Percentiles rank a stretch among this genome's conserved stretches.
Conservation (phyloP, 92 coral and sea anemone species). For the Chrysogorgia sp. region DNA sequence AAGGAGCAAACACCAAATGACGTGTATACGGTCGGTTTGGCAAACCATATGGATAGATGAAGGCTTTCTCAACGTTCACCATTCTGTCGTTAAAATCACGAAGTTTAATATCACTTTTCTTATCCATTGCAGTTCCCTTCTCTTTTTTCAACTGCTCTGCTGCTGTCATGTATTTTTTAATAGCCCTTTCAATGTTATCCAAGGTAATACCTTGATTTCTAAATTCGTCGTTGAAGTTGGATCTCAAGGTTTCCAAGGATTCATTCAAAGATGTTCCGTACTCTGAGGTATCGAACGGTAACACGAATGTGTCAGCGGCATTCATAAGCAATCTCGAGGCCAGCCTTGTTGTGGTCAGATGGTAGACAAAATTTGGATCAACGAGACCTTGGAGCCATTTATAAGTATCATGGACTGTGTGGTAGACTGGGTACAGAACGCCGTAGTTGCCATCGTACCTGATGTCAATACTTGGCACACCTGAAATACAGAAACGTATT, state of each 20-base stretch:
- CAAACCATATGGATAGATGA: slow-evolving; percentile 72
- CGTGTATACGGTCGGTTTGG: slow-evolving; percentile 71
- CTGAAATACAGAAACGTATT: no score
- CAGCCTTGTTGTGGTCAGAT: slow-evolving; percentile 67
- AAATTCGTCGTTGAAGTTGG: slow-evolving; percentile 38
- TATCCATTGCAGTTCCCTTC: slow-evolving; percentile 44
- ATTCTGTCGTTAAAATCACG: slow-evolving; percentile 77
- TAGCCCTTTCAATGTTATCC: slow-evolving; percentile 44
- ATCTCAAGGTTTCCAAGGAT: slow-evolving; percentile 38
- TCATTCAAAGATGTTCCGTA: slow-evolving; percentile 49
- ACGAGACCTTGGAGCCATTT: slow-evolving; percentile 76
- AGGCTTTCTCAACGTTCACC: slow-evolving; percentile 81
- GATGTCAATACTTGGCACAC: slow-evolving; percentile 71
- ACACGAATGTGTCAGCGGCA: slow-evolving; percentile 62
- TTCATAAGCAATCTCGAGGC: slow-evolving; percentile 62
- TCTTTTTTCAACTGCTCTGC: slow-evolving; percentile 59
- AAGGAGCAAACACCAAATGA: slow-evolving; percentile 80
- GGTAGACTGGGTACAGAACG: slow-evolving; percentile 73
- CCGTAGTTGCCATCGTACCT: slow-evolving; percentile 50
- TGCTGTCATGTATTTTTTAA: slow-evolving; percentile 51
- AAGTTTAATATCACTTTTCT: slow-evolving; percentile 66
- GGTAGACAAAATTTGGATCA: slow-evolving; percentile 73
- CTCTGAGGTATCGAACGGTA: slow-evolving; percentile 66
- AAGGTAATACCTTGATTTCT: slow-evolving; percentile 56
- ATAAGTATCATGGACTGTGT: slow-evolving; percentile 83